Base-by-base conservation (phyloP, 2,113 vertebrate species). In the Tonatia bakeri region DNA sequence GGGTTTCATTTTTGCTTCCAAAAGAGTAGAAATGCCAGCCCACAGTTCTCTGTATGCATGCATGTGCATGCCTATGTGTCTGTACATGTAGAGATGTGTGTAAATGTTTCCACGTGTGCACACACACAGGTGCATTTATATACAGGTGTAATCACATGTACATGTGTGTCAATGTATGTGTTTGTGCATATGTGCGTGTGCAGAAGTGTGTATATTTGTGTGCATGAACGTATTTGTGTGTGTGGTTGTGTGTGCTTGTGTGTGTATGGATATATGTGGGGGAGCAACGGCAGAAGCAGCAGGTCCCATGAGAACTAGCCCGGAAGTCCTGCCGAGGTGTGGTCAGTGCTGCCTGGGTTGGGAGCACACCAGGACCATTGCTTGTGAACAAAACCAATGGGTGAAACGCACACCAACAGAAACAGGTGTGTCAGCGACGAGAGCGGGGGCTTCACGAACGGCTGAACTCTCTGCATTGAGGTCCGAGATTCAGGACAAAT, bases 301-400 rank as follows among this genome's bases (percentile, higher is more conserved):
- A 33, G 76, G 28, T 33, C 15, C 52, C 59, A 28, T 38, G 3
- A 33, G 67, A 33, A n/a, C 54, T 22, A 31, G 4, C n/a, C 36
- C 4, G 4, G 90, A 72, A 61, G 52, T 38, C 24, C 43, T 0
- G 4, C 28, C 4, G 0, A 1, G 16, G 45, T 11, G 7, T 8
- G 6, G 47, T 86, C 36, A 5, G 20, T 15, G 22, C 31, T 20
- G n/a, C 43, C n/a, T 6, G 1, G n/a, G 28, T 13, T 65, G 28
- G 20, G 40, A 7, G 33, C 9, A n/a, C n/a, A 33, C 26, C 40
- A 40, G 33, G 56, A 52, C 36, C 14, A 28, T 50, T 19, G 33
- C 16, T 65, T 40, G 40, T 52, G 40, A 52, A 76, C 11, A 1
- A 56, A 45, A 69, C 36, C 24, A 22, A 20, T 14, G 31, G 43